phyloP scores from a whole-genome alignment of 1,140 invertebrate species.

The Musca vetustissima region DNA sequence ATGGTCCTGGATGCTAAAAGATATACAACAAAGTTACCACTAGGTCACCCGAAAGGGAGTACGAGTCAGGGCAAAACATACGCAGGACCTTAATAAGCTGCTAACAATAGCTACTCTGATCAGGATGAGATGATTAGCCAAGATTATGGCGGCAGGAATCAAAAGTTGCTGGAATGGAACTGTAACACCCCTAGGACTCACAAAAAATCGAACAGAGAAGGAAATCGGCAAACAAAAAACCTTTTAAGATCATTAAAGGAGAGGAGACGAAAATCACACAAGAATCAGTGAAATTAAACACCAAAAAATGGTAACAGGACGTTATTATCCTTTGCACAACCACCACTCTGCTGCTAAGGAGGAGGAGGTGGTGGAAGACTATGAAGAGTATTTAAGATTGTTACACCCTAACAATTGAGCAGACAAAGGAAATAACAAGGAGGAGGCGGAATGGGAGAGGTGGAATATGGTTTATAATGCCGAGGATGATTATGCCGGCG shows the following conservation, averaged over 20 bases:
- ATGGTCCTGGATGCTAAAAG: background rate
- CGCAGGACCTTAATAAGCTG: background rate
- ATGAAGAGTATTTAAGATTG: too few species aligned
- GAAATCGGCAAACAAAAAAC: background rate
- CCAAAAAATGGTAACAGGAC: conserved; percentile 12
- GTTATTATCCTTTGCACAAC: background rate
- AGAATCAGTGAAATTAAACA: conserved; percentile 26
- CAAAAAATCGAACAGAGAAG: too few species aligned
- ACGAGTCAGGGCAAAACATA: too few species aligned
- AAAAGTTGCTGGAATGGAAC: background rate
- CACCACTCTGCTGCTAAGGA: too few species aligned
- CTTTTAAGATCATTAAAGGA: conserved; percentile 5
- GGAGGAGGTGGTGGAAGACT: too few species aligned
- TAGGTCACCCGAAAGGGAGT: too few species aligned
- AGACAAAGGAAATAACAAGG: background rate
- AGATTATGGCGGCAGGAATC: conserved; percentile 1
- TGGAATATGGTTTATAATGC: background rate
- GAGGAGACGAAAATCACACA: conserved; percentile 14
- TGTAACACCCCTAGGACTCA: conserved; percentile 8
- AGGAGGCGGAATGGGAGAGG: background rate
- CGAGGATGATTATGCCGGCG: background rate
- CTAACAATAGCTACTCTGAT: background rate
- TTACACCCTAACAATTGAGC: too few species aligned
- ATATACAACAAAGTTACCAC: background rate
- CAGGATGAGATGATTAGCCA: background rate